These are phyloP conservation scores for Dromiciops gliroides DNA, from an alignment of 2,113 vertebrate genomes.

Conservation along the genomic window DNA sequence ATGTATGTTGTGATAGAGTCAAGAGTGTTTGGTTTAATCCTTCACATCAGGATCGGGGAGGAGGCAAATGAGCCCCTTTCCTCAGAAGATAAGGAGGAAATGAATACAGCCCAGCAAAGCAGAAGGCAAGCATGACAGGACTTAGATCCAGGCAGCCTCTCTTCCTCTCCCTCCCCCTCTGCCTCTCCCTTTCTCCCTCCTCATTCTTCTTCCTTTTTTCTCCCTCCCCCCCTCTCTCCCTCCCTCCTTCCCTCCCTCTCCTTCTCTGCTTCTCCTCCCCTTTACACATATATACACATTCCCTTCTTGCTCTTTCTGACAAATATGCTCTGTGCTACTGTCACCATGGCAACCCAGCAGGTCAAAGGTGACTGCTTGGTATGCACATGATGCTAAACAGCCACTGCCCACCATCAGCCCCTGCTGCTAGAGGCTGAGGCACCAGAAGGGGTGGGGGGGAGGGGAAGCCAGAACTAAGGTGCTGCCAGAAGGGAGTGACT, in stretches of 20 bases:
- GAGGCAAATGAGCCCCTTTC: not conserved
- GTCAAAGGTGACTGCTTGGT: constrained; percentile 21
- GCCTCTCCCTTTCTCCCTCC: not conserved
- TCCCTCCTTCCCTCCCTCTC: not conserved
- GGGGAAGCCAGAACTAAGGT: fast-evolving
- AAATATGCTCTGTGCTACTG: not conserved
- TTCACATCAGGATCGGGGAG: not conserved
- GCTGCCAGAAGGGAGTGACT: not conserved
- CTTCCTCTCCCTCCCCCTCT: not conserved
- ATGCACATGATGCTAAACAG: constrained; percentile 49
- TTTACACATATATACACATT: not conserved
- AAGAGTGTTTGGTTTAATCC: not conserved
- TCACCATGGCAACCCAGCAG: constrained; percentile 72
- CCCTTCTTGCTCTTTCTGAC: not conserved
- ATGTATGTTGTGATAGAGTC: not conserved
- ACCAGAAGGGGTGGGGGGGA: not conserved
- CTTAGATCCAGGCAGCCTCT: not conserved
- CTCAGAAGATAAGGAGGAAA: not conserved
- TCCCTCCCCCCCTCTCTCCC: not conserved
- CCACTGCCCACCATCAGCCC: not conserved
- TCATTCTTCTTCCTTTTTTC: not conserved
- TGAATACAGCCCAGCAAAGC: not conserved
- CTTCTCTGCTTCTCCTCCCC: not conserved
- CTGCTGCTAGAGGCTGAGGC: not conserved
- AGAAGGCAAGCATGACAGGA: not conserved